phyloP scores from a whole-genome alignment of 1,140 invertebrate species.

The Apis laboriosa region DNA sequence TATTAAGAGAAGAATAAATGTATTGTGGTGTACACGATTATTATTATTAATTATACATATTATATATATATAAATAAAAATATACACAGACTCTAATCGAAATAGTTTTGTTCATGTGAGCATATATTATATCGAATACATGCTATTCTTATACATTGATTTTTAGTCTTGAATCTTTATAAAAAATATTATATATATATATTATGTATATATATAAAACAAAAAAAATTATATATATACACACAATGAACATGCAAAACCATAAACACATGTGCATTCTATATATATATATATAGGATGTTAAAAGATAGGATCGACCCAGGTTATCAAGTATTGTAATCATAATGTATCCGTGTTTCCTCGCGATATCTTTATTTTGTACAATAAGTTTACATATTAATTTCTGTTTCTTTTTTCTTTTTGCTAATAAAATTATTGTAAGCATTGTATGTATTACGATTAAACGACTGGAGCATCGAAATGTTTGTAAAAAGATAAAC shows the following conservation, averaged over 20 bases:
- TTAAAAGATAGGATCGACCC: constrained; percentile 17
- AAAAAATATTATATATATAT: constrained; percentile 37
- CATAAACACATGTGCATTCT: constrained; percentile 11
- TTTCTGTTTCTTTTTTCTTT: neutral
- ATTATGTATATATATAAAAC: constrained; percentile 14
- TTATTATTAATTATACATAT: constrained; percentile 15
- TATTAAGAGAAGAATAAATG: neutral
- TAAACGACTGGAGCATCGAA: constrained; percentile 27
- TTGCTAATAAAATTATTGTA: neutral
- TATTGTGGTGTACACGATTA: constrained; percentile 5
- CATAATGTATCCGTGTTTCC: constrained; percentile 7
- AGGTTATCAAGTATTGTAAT: constrained; percentile 22
- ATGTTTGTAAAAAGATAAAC: neutral
- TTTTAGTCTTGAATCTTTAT: constrained; percentile 50
- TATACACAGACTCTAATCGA: constrained; percentile 34
- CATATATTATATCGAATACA: constrained; percentile 36
- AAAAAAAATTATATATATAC: constrained; percentile 22
- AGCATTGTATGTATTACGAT: neutral
- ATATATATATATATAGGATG: neutral
- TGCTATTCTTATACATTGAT: constrained; percentile 51
- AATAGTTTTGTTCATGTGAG: constrained; percentile 33
- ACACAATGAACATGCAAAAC: constrained; percentile 3
- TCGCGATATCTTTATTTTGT: constrained; percentile 7
- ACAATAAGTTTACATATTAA: neutral
- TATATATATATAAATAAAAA: neutral